Base-by-base conservation (phyloP, 2,888 invertebrate species). In the Aromia moschata region DNA sequence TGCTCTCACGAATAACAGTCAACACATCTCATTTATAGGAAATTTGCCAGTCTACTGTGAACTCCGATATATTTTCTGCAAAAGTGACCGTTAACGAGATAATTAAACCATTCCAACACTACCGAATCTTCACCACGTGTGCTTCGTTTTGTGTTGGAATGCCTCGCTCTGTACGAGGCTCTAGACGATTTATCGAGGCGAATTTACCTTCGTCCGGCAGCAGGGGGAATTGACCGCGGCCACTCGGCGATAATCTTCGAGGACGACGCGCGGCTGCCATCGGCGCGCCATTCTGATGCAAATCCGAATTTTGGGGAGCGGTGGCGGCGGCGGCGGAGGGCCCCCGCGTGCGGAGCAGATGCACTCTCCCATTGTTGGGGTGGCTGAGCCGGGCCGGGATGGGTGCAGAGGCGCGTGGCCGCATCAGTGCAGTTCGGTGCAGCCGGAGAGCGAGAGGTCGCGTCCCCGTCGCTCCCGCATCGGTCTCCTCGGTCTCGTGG, bases 241-340 rank as follows among this genome's bases (percentile, higher is more conserved):
- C 52, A 5, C 12, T 25, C 4, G 33, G 2, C 17, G 38, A 44
- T 55, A 59, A 59, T 40, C 59, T 44, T 41, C 41, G 16, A 18
- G 51, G 51, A 36, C 47, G 47, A 53, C 57, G 49, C 51, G 54
- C 52, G 43, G 41, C 43, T 53, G 40, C 47, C 41, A 31, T 44
- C n/a, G 51, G 14, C 33, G 45, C 31, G 47, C 72, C 73, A 75
- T 75, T 75, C 71, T 71, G 72, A 74, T 75, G 75, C 74, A 74
- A 75, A 75, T 74, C 68, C 60, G 59, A 59, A 70, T 69, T 71
- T 72, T 71, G 74, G 71, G 72, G 73, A 69, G 64, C 60, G 58
- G 58, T n/a, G n/a, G n/a, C n/a, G n/a, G n/a, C n/a, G n/a, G n/a
- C 51, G 56, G 43, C 63, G 56, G 60, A 61, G 51, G 37, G 56